Base-by-base conservation (phyloP, 1,140 invertebrate genomes). In the Eufriesea mexicana region DNA sequence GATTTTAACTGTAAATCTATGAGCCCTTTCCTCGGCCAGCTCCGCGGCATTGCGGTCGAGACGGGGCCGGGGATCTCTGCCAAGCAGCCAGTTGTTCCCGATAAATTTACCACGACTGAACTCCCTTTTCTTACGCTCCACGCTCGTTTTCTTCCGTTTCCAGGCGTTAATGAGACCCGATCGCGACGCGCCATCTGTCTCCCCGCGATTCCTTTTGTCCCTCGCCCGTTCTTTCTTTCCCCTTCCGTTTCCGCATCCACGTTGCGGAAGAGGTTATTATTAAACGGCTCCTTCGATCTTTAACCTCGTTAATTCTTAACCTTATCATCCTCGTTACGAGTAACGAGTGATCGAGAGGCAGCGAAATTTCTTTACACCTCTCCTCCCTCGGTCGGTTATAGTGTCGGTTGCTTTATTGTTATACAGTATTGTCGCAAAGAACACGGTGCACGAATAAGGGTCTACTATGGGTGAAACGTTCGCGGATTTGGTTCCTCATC, bases 1-100 rank as follows among this genome's bases (percentile, higher is more conserved):
- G 90, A 92, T 90, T 92, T 92, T 89, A 86, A 91, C 86, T 90
- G 91, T 92, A 91, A 91, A 91, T 92, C 89, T 88, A 91, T 86
- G 84, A 87, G 82, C 85, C 71, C 73, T 51, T 76, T 54, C 66
- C 28, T 74, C 49, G 35, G 74, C 54, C 70, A 62, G 70, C 42
- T 61, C 62, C 54, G 55, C 64, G 84, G 68, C 73, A 62, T 88
- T 88, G 86, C 84, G 86, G 87, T 89, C 75, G 66, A 70, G 79
- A 68, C 55, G 77, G 61, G 28, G 70, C 25, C 12, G 64, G 54
- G 81, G 55, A 64, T 68, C 78, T 82, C 64, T 78, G 87, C 72
- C 86, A 78, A 87, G 23, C 66, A 78, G 72, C 51, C 85, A 75
- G 89, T 91, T 91, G 90, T 90, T 91, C 83, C 67, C 83, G 83